Percentiles rank a stretch among this genome's conserved stretches.
Conservation (phyloP, 1,140 invertebrate species). For the Bombus vancouverensis region DNA sequence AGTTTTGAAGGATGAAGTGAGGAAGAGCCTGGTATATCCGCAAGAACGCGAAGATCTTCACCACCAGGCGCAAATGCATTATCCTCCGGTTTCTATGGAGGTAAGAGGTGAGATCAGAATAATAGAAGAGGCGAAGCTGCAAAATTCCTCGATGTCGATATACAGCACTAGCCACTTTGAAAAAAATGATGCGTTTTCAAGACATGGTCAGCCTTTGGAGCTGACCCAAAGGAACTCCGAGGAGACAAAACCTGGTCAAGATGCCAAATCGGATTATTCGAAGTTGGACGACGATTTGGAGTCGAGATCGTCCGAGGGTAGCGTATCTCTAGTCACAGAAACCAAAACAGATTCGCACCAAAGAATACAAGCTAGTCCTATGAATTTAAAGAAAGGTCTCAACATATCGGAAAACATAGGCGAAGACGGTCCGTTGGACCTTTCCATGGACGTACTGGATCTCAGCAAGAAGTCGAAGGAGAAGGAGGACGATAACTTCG, state of each 20-base stretch:
- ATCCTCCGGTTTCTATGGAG: constrained; percentile 55
- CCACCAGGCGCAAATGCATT: constrained; percentile 62
- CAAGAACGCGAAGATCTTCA: constrained; percentile 53
- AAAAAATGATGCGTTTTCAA: constrained; percentile 44
- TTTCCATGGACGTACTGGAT: constrained; percentile 93
- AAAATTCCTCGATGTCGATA: constrained; percentile 19
- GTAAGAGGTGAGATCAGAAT: constrained; percentile 16
- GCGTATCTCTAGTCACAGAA: constrained; percentile 80
- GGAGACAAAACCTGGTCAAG: constrained; percentile 18
- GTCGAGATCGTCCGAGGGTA: constrained; percentile 74
- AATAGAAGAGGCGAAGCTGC: constrained; percentile 51
- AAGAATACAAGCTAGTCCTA: constrained; percentile 79
- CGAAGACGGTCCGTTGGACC: constrained; percentile 88
- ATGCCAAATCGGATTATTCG: constrained; percentile 55
- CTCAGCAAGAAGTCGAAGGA: constrained; percentile 89
- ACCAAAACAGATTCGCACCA: constrained; percentile 76
- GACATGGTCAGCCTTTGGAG: constrained; percentile 50
- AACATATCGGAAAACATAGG: constrained; percentile 21
- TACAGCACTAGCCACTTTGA: constrained; percentile 41
- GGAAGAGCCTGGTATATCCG: constrained; percentile 75
- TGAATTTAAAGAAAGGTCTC: constrained; percentile 69
- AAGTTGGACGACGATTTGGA: constrained; percentile 73
- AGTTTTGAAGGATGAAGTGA: constrained; percentile 71
- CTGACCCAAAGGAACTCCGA: constrained; percentile 42
- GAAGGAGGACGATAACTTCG: constrained; percentile 68